Percentiles rank a stretch among this genome's conserved stretches.
phyloP scores from a whole-genome alignment of 2,888 invertebrate genomes.

The Platycnemis pennipes region DNA sequence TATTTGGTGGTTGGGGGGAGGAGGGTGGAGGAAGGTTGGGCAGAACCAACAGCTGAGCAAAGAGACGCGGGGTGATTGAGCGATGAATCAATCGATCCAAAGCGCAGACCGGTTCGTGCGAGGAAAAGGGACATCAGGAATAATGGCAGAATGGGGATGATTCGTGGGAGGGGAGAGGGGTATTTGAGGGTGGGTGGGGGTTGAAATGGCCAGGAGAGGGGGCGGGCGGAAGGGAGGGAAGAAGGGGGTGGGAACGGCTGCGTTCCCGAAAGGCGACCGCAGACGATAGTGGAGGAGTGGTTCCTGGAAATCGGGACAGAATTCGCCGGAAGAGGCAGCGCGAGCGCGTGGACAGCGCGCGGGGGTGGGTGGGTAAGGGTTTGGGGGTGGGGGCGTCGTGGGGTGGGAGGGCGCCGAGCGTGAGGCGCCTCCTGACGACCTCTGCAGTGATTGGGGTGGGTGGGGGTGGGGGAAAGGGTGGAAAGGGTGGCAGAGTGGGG shows the following conservation, averaged over 20 bases:
- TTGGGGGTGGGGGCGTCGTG: background rate
- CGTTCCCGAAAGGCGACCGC: slow-evolving; percentile 8
- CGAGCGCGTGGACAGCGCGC: background rate
- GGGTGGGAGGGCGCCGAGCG: background rate
- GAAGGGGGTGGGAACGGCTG: background rate
- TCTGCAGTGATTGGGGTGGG: slow-evolving; percentile 4
- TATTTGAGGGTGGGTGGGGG: background rate
- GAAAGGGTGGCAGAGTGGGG: background rate
- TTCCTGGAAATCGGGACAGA: slow-evolving; percentile 20
- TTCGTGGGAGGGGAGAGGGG: background rate
- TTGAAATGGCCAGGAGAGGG: background rate
- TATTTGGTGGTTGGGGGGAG: background rate
- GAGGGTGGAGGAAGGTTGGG: too few relatives aligned
- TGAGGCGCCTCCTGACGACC: slow-evolving; percentile 33
- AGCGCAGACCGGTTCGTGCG: background rate
- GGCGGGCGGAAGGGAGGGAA: background rate
- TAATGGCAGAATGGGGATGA: background rate
- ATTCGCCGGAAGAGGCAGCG: slow-evolving; percentile 29
- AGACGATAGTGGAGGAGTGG: background rate
- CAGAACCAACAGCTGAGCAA: background rate
- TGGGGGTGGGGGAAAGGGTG: background rate
- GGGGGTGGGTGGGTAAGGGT: background rate
- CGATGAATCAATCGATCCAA: slow-evolving; percentile 8
- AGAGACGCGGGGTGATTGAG: background rate
- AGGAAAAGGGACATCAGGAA: background rate